Conservation (phyloP, 1,140 invertebrate genomes). For the Linepithema humile region DNA sequence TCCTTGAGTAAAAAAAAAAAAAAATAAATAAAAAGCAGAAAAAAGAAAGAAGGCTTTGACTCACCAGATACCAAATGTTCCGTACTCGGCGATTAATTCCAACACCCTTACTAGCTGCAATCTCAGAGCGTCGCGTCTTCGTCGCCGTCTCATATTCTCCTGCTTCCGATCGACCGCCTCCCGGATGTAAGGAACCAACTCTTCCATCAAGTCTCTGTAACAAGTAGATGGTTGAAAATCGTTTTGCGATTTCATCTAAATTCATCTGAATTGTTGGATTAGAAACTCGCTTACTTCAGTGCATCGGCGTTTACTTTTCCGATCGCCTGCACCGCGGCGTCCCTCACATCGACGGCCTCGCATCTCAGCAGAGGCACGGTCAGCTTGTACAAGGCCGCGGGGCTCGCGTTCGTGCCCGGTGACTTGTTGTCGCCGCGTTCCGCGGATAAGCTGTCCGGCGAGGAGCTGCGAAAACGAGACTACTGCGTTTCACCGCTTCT, state of each 20-base stretch:
- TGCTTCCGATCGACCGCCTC: conserved; percentile 99
- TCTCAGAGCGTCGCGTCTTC: conserved; percentile 96
- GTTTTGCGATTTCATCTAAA: not conserved
- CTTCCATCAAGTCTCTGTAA: conserved; percentile 97
- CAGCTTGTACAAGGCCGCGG: conserved; percentile 95
- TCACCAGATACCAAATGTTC: conserved; percentile 95
- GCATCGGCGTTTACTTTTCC: conserved; percentile 97
- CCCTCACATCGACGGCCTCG: conserved; percentile 96
- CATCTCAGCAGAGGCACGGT: conserved; percentile 95
- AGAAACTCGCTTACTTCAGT: conserved; percentile 90
- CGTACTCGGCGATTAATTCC: conserved; percentile 96
- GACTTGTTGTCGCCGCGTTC: conserved; percentile 90
- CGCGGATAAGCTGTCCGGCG: conserved; percentile 93
- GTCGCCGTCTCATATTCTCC: conserved; percentile 96
- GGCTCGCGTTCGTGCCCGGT: conserved; percentile 87
- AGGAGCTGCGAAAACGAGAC: conserved; percentile 87
- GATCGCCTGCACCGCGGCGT: conserved; percentile 96
- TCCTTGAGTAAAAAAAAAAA: not conserved
- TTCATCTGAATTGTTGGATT: not conserved
- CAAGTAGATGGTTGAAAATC: conserved; percentile 9
- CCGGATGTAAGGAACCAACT: conserved; percentile 94
- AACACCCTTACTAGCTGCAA: conserved; percentile 95
- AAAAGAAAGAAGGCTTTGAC: conserved; percentile 46
- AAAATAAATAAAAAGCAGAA: conserved; percentile 2
- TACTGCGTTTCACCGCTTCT: conserved; percentile 13